phyloP scores from a whole-genome alignment of 2,113 vertebrate genomes.

The Macroglossus sobrinus region DNA sequence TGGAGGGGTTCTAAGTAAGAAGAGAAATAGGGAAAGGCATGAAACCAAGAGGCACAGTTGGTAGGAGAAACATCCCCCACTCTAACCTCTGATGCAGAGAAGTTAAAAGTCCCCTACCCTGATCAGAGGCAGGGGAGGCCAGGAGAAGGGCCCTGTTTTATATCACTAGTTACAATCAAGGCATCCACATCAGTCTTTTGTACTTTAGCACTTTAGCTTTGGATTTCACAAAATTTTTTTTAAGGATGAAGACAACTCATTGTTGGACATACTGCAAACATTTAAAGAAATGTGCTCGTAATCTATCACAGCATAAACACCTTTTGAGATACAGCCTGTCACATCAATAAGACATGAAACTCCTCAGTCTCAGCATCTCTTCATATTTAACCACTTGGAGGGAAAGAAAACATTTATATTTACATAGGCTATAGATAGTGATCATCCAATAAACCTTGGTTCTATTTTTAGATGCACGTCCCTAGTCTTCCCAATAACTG shows the following conservation, averaged over 20 bases:
- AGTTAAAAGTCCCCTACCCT: not conserved
- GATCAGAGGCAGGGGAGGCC: not conserved
- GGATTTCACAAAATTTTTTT: not conserved
- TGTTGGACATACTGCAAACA: not conserved
- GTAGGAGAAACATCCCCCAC: not conserved
- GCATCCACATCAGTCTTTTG: not conserved
- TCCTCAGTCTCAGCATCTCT: not conserved
- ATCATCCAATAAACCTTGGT: not conserved
- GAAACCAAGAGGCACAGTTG: not conserved
- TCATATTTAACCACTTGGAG: not conserved
- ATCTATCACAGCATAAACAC: not conserved
- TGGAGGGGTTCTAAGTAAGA: not conserved
- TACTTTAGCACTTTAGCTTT: not conserved
- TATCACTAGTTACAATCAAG: not conserved
- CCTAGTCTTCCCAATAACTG: not conserved
- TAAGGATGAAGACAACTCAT: not conserved
- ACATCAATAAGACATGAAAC: not conserved
- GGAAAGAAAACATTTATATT: not conserved
- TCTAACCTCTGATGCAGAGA: not conserved
- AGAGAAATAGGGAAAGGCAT: not conserved
- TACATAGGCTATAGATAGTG: not conserved
- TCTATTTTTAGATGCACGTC: slow-evolving; percentile 17
- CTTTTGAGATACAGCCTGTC: not conserved
- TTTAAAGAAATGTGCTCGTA: not conserved
- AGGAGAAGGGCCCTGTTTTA: not conserved